Percentiles rank a stretch among this genome's conserved stretches.
Evolutionary conservation across 2,888 invertebrate species (phyloP).

Genomic region (Pomacea canaliculata): DNA sequence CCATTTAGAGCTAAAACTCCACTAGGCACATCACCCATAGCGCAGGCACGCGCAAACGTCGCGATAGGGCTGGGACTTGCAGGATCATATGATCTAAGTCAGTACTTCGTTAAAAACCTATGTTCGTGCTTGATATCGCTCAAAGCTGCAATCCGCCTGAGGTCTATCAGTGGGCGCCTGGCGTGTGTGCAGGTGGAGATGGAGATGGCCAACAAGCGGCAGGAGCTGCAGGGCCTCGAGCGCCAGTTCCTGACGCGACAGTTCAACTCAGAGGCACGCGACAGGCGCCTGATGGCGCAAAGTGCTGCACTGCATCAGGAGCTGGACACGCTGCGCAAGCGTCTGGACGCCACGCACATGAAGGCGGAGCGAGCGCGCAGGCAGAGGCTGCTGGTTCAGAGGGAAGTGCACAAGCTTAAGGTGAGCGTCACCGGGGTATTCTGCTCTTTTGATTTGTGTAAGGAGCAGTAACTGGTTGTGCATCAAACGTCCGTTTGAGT

Average conservation of each 20-base stretch:
- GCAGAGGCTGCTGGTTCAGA: constrained; percentile 46
- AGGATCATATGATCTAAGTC: too few relatives aligned
- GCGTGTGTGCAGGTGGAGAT: constrained; percentile 26
- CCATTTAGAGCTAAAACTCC: too few relatives aligned
- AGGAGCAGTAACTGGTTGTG: too few relatives aligned
- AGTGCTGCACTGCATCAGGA: constrained; percentile 43
- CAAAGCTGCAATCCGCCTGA: too few relatives aligned
- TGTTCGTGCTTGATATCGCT: too few relatives aligned
- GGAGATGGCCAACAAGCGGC: constrained; percentile 40
- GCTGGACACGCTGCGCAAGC: constrained; percentile 41
- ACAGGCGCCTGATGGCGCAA: constrained; percentile 34
- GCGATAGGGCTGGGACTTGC: too few relatives aligned
- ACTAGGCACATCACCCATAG: too few relatives aligned
- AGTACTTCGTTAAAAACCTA: too few relatives aligned
- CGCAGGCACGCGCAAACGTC: too few relatives aligned
- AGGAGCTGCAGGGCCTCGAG: constrained; percentile 38
- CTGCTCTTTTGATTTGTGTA: background rate
- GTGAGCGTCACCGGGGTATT: constrained; percentile 1
- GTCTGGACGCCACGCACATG: constrained; percentile 34
- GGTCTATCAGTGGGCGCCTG: too few relatives aligned
- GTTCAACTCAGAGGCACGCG: constrained; percentile 31
- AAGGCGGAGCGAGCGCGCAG: constrained; percentile 41
- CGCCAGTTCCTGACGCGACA: constrained; percentile 36
- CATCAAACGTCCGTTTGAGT: too few relatives aligned
- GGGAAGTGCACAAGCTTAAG: constrained; percentile 46